Conservation (phyloP, 2,113 vertebrate genomes). For the Thryonomys swinderianus region DNA sequence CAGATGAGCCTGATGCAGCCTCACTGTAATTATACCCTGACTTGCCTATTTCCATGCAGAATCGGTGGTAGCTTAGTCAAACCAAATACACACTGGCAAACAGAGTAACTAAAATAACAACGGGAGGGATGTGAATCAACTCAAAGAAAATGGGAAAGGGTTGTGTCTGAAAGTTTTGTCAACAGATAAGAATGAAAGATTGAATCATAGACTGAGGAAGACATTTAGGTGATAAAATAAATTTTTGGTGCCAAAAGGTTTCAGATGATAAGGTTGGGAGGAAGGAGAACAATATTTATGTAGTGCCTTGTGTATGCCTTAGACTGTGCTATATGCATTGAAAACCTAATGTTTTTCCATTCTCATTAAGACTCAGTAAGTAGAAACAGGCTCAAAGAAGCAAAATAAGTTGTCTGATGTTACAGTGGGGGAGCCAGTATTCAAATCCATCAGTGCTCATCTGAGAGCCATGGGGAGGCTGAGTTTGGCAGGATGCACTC, state of each 20-base stretch:
- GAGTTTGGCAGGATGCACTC: neutral
- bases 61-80: neutral
- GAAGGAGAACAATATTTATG: neutral
- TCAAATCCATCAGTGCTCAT: neutral
- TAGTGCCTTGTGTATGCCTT: neutral
- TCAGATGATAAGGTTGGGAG: conserved; percentile 11
- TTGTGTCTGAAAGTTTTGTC: neutral
- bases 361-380: neutral
- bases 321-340: neutral
- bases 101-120: neutral
- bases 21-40: neutral
- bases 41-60: neutral
- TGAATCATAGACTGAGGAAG: neutral
- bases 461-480: neutral
- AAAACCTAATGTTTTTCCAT: neutral
- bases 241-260: neutral
- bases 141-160: conserved; percentile 18
- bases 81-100: neutral
- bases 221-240: conserved; percentile 23
- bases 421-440: neutral
- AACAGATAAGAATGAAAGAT: conserved; percentile 24
- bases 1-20: neutral
- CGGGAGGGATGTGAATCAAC: neutral
- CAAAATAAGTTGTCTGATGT: neutral
- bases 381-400: neutral